Conservation (phyloP, 1,140 invertebrate species). For the Solen grandis region DNA sequence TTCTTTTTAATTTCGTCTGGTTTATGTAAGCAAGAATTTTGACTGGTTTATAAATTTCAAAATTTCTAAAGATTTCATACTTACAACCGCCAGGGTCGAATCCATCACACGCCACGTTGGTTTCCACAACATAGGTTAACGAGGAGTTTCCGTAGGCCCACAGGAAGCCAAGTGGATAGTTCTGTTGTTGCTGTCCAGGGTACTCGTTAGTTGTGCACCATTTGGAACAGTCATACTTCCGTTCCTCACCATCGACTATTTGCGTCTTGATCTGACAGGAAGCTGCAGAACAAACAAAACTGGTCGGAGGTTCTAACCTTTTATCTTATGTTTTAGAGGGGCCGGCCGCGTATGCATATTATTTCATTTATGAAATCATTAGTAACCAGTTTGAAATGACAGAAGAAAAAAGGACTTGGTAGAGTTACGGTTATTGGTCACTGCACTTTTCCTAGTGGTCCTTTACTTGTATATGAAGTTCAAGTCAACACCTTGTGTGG, state of each 20-base stretch:
- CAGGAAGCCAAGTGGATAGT: not conserved
- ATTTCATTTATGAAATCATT: too few relatives aligned
- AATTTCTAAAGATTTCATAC: not conserved
- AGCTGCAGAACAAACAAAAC: not conserved
- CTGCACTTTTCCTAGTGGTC: too few relatives aligned
- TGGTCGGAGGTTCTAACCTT: not conserved
- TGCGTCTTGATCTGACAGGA: not conserved
- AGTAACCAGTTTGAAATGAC: too few relatives aligned
- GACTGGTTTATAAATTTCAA: too few relatives aligned
- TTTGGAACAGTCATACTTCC: not conserved
- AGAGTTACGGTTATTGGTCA: too few relatives aligned
- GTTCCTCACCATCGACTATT: not conserved
- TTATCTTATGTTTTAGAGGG: too few relatives aligned
- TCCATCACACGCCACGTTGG: not conserved
- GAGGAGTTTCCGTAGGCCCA: not conserved
- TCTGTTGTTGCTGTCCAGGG: not conserved
- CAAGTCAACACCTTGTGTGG: too few relatives aligned
- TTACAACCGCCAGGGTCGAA: not conserved
- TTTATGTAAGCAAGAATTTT: too few relatives aligned
- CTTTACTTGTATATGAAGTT: too few relatives aligned
- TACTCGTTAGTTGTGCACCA: not conserved
- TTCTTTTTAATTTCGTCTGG: too few relatives aligned
- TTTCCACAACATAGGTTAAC: not conserved
- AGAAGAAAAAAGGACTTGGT: too few relatives aligned
- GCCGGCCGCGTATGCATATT: too few relatives aligned